phyloP scores from a whole-genome alignment of 2,888 invertebrate species.

The Cyclophora albipunctata region DNA sequence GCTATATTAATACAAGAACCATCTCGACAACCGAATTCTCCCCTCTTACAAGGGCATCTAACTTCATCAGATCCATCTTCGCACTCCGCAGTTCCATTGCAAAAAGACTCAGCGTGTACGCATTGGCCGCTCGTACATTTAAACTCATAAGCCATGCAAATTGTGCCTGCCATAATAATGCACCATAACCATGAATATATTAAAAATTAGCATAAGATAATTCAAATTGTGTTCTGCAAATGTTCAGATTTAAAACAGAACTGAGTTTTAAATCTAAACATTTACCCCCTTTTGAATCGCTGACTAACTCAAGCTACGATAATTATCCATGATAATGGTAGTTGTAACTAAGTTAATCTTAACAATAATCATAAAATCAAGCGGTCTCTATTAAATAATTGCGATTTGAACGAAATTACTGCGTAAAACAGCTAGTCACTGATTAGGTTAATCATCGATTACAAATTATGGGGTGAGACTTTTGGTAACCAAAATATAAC shows the following conservation, averaged over 20 bases:
- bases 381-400: no score
- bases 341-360: no score
- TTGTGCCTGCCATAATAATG: slow-evolving; percentile 60
- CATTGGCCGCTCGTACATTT: slow-evolving; percentile 79
- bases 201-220: background rate
- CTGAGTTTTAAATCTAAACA: slow-evolving; percentile 4
- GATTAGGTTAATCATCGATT: no score
- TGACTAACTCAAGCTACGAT: no score
- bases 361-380: no score
- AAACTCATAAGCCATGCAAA: slow-evolving; percentile 75
- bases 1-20: slow-evolving; percentile 79
- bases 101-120: slow-evolving; percentile 66
- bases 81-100: slow-evolving; percentile 73
- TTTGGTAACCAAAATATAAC: slow-evolving; percentile 10
- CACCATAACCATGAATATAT: slow-evolving; percentile 49
- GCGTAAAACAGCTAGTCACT: no score
- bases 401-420: no score
- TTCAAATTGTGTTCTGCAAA: slow-evolving; percentile 14
- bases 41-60: slow-evolving; percentile 62
- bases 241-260: slow-evolving; percentile 2
- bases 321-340: no score
- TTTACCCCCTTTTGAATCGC: background rate
- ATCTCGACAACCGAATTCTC: slow-evolving; percentile 76
- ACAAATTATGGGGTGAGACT: background rate
- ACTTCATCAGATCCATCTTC: slow-evolving; percentile 65